A percentile compares a stretch with the other conserved stretches of the same genome.
These are phyloP conservation scores for Octonoba sinensis DNA, from an alignment of 2,888 invertebrate species.

Conservation along the genomic window DNA sequence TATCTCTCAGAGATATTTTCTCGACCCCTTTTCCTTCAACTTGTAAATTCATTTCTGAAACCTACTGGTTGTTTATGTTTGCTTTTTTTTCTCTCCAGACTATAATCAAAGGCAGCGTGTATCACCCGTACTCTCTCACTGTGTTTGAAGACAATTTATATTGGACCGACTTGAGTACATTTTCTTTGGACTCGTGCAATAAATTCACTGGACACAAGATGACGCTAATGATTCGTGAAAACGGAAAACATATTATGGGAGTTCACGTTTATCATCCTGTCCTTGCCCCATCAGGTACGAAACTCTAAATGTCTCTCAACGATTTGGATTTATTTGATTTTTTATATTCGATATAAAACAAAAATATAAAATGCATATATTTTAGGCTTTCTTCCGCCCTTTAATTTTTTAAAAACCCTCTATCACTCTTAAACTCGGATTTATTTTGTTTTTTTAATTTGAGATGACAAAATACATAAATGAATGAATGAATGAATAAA, in stretches of 20 bases:
- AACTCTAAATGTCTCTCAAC: background rate
- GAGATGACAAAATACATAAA: no score
- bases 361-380: no score
- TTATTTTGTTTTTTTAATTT: no score
- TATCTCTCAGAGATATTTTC: no score
- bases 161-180: constrained; percentile 90
- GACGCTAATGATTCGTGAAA: constrained; percentile 74
- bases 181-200: constrained; percentile 81
- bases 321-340: no score
- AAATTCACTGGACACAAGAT: constrained; percentile 82
- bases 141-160: constrained; percentile 89
- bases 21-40: background rate
- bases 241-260: constrained; percentile 75
- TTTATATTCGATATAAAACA: no score
- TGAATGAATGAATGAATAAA: no score
- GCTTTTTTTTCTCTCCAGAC: constrained; percentile 1
- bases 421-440: no score
- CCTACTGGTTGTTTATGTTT: background rate
- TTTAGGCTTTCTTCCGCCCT: no score
- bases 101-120: constrained; percentile 72
- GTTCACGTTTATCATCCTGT: constrained; percentile 83
- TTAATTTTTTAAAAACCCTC: no score
- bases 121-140: constrained; percentile 85
- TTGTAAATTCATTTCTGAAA: background rate
- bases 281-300: constrained; percentile 73